phyloP scores from a whole-genome alignment of 2,888 invertebrate genomes.

The Caenorhabditis uteleia region DNA sequence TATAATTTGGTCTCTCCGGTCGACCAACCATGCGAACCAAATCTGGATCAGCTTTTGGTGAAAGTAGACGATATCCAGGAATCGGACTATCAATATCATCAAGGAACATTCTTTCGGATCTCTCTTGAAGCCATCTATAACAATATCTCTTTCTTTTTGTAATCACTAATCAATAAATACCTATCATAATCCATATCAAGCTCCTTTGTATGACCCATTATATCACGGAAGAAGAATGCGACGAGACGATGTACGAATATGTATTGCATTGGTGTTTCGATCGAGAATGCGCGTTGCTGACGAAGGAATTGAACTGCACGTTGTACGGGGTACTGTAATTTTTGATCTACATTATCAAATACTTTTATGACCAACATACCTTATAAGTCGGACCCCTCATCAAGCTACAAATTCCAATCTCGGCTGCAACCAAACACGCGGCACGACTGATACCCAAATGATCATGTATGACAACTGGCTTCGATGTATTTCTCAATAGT shows the following conservation, averaged over 20 bases:
- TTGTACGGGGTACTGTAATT: slow-evolving; percentile 61
- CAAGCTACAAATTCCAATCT: slow-evolving; percentile 62
- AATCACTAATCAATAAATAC: not conserved
- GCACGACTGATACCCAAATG: slow-evolving; percentile 61
- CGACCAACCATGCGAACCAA: slow-evolving; percentile 55
- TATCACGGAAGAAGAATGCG: slow-evolving; percentile 55
- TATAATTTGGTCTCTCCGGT: slow-evolving; percentile 43
- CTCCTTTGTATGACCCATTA: slow-evolving; percentile 43
- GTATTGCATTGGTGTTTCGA: slow-evolving; percentile 68
- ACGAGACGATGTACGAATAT: slow-evolving; percentile 52
- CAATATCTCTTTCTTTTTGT: not conserved
- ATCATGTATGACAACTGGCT: slow-evolving; percentile 63
- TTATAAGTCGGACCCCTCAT: slow-evolving; percentile 62
- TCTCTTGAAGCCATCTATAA: slow-evolving; percentile 60
- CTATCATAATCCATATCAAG: slow-evolving; percentile 60
- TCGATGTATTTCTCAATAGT: slow-evolving; percentile 54
- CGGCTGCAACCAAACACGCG: slow-evolving; percentile 60
- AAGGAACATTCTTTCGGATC: slow-evolving; percentile 61
- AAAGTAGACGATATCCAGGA: slow-evolving; percentile 74
- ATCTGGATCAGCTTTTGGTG: slow-evolving; percentile 72
- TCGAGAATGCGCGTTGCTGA: slow-evolving; percentile 57
- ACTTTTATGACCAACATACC: slow-evolving; percentile 22
- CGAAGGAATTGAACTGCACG: slow-evolving; percentile 64
- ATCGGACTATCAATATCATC: slow-evolving; percentile 55
- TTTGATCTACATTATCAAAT: not conserved